A percentile compares a stretch with the other conserved stretches of the same genome.
Evolutionary conservation across 2,113 vertebrate species (phyloP).

Genomic region (Melanerpes formicivorus): DNA sequence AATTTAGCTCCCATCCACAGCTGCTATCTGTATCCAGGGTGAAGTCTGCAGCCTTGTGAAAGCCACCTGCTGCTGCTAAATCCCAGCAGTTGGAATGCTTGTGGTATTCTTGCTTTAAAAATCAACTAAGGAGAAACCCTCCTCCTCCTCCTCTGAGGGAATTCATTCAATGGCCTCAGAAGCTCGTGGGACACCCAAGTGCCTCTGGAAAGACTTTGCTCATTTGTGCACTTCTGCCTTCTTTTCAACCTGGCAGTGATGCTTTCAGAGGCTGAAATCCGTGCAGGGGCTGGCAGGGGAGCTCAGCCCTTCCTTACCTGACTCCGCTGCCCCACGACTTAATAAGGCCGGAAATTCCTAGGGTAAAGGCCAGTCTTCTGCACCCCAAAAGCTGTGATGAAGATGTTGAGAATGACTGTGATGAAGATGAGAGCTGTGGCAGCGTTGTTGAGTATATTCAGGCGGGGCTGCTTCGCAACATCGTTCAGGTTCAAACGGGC

Average conservation of each 20-base stretch:
- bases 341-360: slow-evolving; percentile 62
- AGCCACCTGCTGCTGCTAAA: background rate
- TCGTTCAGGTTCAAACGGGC: slow-evolving; percentile 87
- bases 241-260: background rate
- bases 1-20: background rate
- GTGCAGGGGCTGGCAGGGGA: background rate
- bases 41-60: background rate
- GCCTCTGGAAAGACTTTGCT: background rate
- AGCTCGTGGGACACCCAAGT: accelerated
- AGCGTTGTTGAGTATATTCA: slow-evolving; percentile 86
- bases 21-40: accelerated
- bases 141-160: background rate
- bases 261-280: background rate
- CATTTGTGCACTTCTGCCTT: background rate
- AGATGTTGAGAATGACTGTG: slow-evolving; percentile 88
- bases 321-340: background rate
- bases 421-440: slow-evolving; percentile 84
- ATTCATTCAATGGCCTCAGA: background rate
- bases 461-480: slow-evolving; percentile 80
- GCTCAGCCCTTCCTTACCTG: slow-evolving; percentile 43
- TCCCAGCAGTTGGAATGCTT: background rate
- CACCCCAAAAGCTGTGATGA: slow-evolving; percentile 90
- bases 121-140: background rate
- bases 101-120: background rate
- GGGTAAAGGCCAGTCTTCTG: slow-evolving; percentile 85